Conservation (phyloP, 2,113 vertebrate species). For the Crotalus tigris region DNA sequence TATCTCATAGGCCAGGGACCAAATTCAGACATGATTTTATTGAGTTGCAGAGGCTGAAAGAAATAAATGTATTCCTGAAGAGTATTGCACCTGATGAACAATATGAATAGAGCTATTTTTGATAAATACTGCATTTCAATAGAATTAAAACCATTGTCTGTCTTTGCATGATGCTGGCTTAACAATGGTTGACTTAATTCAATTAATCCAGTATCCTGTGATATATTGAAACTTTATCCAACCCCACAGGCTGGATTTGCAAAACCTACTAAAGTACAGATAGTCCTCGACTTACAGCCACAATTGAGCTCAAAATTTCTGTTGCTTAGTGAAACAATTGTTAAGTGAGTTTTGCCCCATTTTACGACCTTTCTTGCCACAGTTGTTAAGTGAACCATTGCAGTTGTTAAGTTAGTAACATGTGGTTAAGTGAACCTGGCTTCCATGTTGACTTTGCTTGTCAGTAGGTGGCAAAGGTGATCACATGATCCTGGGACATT, state of each 20-base stretch:
- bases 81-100: neutral
- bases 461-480: too few species aligned
- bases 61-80: neutral
- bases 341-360: too few species aligned
- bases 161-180: neutral
- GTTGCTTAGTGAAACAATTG: too few species aligned
- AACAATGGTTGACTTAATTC: neutral
- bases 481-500: too few species aligned
- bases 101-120: neutral
- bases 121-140: neutral
- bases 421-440: too few species aligned
- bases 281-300: too few species aligned
- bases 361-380: too few species aligned
- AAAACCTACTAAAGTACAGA: neutral
- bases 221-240: neutral
- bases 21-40: constrained; percentile 12
- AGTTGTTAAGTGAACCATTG: too few species aligned
- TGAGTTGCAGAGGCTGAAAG: neutral
- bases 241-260: neutral
- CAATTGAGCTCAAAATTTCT: too few species aligned
- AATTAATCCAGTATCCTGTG: neutral
- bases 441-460: too few species aligned
- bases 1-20: neutral
- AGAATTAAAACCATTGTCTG: neutral
- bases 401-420: too few species aligned